These are phyloP conservation scores for Trichomycterus rosablanca DNA, from an alignment of 2,113 vertebrate genomes.

Conservation along the genomic window DNA sequence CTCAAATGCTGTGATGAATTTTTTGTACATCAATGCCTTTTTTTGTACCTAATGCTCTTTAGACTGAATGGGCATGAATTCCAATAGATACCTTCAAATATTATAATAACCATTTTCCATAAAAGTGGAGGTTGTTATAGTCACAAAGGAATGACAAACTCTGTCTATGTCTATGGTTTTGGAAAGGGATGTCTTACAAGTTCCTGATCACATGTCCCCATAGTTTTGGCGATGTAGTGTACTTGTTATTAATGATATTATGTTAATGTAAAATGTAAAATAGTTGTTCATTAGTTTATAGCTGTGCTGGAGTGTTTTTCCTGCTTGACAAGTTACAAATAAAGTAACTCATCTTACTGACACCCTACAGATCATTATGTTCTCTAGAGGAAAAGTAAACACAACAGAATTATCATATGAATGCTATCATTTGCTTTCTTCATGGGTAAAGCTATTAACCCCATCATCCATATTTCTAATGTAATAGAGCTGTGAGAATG, in stretches of 20 bases:
- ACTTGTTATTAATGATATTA: background rate
- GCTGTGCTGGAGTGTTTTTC: background rate
- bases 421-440: constrained; percentile 1
- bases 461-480: constrained; percentile 12
- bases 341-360: background rate
- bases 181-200: too few species aligned
- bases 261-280: background rate
- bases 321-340: background rate
- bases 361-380: background rate
- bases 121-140: too few species aligned
- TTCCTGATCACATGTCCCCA: too few species aligned
- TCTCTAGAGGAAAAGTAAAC: background rate
- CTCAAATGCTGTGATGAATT: too few species aligned
- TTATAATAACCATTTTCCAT: too few species aligned
- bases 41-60: too few species aligned
- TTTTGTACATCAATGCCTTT: too few species aligned
- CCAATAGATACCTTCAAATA: too few species aligned
- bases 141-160: too few species aligned
- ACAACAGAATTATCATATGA: background rate
- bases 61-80: too few species aligned
- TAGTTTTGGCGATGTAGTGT: too few species aligned
- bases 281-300: background rate
- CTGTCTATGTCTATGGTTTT: too few species aligned
- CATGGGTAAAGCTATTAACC: constrained; percentile 5
- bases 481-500: constrained; percentile 23